phyloP scores from a whole-genome alignment of 92 coral and sea anemone genomes.

The Palythoa grandis region DNA sequence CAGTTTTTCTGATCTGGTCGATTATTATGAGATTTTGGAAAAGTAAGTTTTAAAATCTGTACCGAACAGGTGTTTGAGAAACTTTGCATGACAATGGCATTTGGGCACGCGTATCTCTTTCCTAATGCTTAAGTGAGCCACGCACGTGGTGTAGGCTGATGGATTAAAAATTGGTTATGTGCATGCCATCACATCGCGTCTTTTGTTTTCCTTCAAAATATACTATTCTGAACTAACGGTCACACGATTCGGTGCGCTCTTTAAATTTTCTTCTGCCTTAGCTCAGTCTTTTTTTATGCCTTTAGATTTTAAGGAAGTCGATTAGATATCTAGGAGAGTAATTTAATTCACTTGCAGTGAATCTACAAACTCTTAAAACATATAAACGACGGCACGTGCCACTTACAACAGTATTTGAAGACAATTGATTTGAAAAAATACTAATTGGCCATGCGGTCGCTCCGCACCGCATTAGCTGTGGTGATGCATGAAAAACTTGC shows the following conservation, averaged over 20 bases:
- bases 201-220: slow-evolving; percentile 2
- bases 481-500: not conserved
- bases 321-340: not conserved
- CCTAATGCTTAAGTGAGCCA: slow-evolving; percentile 42
- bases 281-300: no score
- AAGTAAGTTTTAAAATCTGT: slow-evolving; percentile 4
- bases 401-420: slow-evolving; percentile 27
- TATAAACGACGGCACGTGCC: slow-evolving; percentile 39
- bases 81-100: slow-evolving; percentile 30
- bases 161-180: not conserved
- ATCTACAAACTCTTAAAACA: not conserved
- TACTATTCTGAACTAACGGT: not conserved
- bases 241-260: not conserved
- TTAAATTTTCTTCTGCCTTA: not conserved
- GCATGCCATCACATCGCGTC: slow-evolving; percentile 38
- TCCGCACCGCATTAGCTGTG: not conserved
- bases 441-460: slow-evolving; percentile 37
- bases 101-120: slow-evolving; percentile 36
- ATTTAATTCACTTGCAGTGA: not conserved
- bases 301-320: no score
- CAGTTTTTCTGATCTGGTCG: not conserved
- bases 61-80: slow-evolving; percentile 21
- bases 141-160: not conserved
- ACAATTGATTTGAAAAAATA: slow-evolving; percentile 10
- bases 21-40: not conserved